Conservation (phyloP, 23 tunicate species). For the Styela clava region DNA sequence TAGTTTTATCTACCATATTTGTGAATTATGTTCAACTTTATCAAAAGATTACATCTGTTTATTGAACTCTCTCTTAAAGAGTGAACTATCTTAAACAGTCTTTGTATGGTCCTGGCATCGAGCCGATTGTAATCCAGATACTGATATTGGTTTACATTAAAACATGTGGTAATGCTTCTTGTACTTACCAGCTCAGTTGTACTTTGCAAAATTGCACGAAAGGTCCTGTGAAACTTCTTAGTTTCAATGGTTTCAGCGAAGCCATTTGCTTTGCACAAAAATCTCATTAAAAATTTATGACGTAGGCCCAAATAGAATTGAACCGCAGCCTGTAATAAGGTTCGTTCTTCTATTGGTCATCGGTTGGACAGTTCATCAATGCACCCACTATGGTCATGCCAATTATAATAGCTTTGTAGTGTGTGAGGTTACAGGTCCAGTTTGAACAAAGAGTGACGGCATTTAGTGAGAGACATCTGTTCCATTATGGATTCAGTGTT, state of each 20-base stretch:
- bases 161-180: neutral
- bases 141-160: neutral
- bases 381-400: neutral
- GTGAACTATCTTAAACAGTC: too few relatives aligned
- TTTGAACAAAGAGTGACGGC: neutral
- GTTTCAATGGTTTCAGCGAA: neutral
- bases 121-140: too few relatives aligned
- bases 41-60: too few relatives aligned
- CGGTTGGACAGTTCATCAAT: constrained; percentile 18
- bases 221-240: neutral
- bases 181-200: neutral
- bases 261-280: constrained; percentile 1
- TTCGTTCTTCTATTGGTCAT: constrained; percentile 15
- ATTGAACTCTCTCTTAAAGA: too few relatives aligned
- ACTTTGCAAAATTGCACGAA: neutral
- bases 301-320: constrained; percentile 18
- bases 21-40: too few relatives aligned
- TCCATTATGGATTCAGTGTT: neutral
- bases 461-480: neutral
- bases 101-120: too few relatives aligned
- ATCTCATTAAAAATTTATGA: constrained; percentile 15
- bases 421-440: neutral
- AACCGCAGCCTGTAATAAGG: constrained; percentile 19
- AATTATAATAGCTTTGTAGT: constrained; percentile 13
- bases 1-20: too few relatives aligned